Base-by-base conservation (phyloP, 2,797 vertebrate genomes). In the Monodelphis domestica region DNA sequence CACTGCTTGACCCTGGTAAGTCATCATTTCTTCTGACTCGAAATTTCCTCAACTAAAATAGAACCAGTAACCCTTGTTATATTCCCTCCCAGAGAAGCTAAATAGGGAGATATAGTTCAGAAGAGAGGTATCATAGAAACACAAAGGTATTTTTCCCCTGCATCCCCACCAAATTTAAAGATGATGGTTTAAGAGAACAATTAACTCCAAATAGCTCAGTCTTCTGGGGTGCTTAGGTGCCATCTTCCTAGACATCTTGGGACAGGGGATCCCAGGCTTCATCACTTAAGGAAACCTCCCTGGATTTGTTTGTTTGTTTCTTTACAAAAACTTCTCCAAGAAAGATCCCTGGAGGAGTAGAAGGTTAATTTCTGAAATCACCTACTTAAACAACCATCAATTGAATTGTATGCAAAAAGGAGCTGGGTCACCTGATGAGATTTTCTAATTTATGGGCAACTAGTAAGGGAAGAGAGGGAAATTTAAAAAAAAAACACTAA, bases 401-500 rank as follows among this genome's bases (percentile, higher is more conserved):
- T 10, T 84, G 38, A 50, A 50, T 3, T 26, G 7, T 78, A 78
- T 78, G 70, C 21, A 78, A 24, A 78, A 38, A 45, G 24, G 3
- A 45, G 24, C 70, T 50, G 70, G 21, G 21, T 45, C 21, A 84
- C 38, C n/a, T 70, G n/a, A 70, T 84, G 38, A 26, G 38, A 70
- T 26, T 38, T 84, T 84, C 38, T 84, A 84, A 84, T 24, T 28
- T 45, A 24, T 50, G 38, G 70, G 9, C 38, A 45, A 21, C 24
- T 45, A 78, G 2, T 78, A 45, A 78, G 38, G 70, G 38, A 45
- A 38, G 17, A 54, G 70, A 38, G 38, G 70, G 70, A 9, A 84
- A 84, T 28, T 84, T 87, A 84, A 38, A 91, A 78, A 78, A 45
- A 88, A 59, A n/a, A n/a, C n/a, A n/a, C n/a, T 90, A 90, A 78